Percentiles rank a stretch among this genome's conserved stretches.
phyloP scores from a whole-genome alignment of 2,113 vertebrate genomes.

The Lophura nycthemera region DNA sequence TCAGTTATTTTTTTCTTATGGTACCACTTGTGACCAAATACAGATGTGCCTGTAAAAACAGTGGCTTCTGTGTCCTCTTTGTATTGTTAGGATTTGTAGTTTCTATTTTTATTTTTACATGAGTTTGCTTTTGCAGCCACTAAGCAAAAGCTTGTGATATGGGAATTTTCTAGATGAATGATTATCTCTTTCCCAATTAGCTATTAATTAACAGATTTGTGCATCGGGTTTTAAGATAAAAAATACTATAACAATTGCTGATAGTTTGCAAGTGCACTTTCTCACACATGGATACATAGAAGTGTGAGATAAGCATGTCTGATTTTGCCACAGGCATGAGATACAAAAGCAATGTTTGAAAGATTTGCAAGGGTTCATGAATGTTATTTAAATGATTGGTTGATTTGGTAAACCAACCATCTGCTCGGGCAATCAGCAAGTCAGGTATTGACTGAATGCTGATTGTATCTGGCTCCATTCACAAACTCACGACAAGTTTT shows the following conservation, averaged over 20 bases:
- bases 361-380: background rate
- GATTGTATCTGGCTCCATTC: background rate
- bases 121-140: background rate
- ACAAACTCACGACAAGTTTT: background rate
- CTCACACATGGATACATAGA: background rate
- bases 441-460: background rate
- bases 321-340: background rate
- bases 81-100: background rate
- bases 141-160: background rate
- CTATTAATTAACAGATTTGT: background rate
- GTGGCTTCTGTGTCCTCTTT: background rate
- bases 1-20: background rate
- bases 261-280: background rate
- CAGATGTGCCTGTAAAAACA: background rate
- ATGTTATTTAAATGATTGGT: background rate
- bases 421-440: background rate
- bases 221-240: background rate
- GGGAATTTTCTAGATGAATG: background rate
- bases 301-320: background rate
- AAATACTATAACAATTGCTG: background rate
- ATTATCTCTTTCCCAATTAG: background rate
- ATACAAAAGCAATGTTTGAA: background rate
- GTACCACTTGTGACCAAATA: background rate
- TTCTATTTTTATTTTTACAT: background rate
- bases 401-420: background rate